Percentiles rank a stretch among this genome's conserved stretches.
These are phyloP conservation scores for Agriopis leucophaearia DNA, from an alignment of 2,888 invertebrate genomes.

Conservation along the genomic window DNA sequence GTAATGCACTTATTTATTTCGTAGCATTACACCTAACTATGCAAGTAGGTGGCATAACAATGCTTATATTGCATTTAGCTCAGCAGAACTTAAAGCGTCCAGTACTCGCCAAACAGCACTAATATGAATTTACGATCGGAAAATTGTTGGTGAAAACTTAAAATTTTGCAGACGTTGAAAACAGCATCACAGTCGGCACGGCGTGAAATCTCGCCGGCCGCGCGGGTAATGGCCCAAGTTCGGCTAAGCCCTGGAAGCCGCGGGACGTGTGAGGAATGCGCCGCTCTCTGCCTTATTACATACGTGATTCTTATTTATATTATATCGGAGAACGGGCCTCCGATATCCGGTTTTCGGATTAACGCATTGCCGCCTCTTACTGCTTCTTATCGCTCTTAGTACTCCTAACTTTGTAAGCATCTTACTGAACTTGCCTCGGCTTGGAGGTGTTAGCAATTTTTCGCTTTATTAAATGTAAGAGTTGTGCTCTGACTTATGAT, in stretches of 20 bases:
- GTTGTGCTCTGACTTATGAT: slow-evolving; percentile 27
- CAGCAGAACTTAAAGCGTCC: slow-evolving; percentile 12
- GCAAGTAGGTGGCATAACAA: not conserved
- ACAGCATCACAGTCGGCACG: slow-evolving; percentile 56
- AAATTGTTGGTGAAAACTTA: slow-evolving; percentile 51
- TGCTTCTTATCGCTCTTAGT: slow-evolving; percentile 70
- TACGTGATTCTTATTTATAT: slow-evolving; percentile 86
- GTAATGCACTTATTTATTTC: not conserved
- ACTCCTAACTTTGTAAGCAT: slow-evolving; percentile 69
- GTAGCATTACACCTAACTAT: not conserved
- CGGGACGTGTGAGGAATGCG: slow-evolving; percentile 82
- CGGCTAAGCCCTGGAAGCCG: slow-evolving; percentile 76
- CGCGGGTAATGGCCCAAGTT: slow-evolving; percentile 78
- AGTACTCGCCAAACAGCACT: slow-evolving; percentile 40
- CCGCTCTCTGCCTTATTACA: slow-evolving; percentile 78
- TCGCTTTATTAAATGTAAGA: slow-evolving; percentile 46
- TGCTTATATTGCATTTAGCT: slow-evolving; percentile 1
- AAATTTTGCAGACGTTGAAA: slow-evolving; percentile 54
- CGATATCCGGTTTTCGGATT: slow-evolving; percentile 78
- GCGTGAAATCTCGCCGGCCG: slow-evolving; percentile 65
- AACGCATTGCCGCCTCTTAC: slow-evolving; percentile 72
- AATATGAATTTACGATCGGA: slow-evolving; percentile 47
- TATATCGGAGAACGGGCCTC: slow-evolving; percentile 69
- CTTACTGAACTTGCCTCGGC: slow-evolving; percentile 56
- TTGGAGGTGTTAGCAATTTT: slow-evolving; percentile 45